phyloP scores from a whole-genome alignment of 2,113 vertebrate species.

The Cygnus atratus region DNA sequence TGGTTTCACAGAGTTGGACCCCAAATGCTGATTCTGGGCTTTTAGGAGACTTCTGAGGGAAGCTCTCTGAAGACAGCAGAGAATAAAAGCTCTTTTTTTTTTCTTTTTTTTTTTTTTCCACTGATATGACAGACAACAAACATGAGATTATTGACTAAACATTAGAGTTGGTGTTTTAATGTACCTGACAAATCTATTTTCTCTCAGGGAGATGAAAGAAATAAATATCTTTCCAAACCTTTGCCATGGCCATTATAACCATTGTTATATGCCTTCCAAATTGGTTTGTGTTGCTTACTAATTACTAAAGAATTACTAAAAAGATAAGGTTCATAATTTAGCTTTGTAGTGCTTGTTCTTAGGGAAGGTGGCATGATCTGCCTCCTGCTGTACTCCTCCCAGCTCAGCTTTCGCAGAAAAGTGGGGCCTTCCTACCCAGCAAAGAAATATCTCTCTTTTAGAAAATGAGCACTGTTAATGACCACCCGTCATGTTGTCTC shows the following conservation, averaged over 20 bases:
- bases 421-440: not conserved
- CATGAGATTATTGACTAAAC: not conserved
- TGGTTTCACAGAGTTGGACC: not conserved
- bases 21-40: not conserved
- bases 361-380: not conserved
- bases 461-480: not conserved
- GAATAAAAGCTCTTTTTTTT: not conserved
- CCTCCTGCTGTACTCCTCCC: not conserved
- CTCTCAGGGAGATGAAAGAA: slow-evolving; percentile 28
- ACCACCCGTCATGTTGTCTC: not conserved
- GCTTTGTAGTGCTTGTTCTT: not conserved
- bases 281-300: not conserved
- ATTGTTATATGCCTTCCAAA: not conserved
- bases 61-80: not conserved
- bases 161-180: not conserved
- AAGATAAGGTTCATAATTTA: not conserved
- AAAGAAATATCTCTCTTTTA: not conserved
- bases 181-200: not conserved
- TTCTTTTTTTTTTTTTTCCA: not conserved
- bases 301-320: not conserved
- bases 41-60: not conserved
- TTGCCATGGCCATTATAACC: not conserved
- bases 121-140: not conserved
- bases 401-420: not conserved
- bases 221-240: not conserved